Conservation (phyloP, 2,113 vertebrate genomes). For the Corvus hawaiiensis region DNA sequence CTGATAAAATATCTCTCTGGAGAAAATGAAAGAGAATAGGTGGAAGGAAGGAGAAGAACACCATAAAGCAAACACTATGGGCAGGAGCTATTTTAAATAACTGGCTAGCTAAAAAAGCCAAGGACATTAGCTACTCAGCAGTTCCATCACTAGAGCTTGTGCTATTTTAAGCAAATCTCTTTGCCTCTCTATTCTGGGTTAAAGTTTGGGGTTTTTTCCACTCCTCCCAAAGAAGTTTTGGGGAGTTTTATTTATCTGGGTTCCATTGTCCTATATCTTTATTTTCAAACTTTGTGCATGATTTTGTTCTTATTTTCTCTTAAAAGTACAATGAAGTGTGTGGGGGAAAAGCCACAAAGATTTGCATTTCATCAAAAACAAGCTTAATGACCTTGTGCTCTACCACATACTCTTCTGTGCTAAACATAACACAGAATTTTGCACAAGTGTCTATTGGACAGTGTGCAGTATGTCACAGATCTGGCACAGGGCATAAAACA, state of each 20-base stretch:
- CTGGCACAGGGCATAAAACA: neutral
- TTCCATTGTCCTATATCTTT: neutral
- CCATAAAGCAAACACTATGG: conserved; percentile 59
- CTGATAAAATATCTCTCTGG: conserved; percentile 45
- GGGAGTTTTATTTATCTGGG: neutral
- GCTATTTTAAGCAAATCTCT: conserved; percentile 58
- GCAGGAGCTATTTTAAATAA: conserved; percentile 68
- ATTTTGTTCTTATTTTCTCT: neutral
- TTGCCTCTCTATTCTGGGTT: neutral
- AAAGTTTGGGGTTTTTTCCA: conserved; percentile 54
- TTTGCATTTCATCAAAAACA: neutral
- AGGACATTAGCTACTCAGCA: conserved; percentile 68
- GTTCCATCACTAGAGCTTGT: conserved; percentile 42
- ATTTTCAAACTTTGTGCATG: neutral
- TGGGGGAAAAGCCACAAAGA: neutral
- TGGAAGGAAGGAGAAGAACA: conserved; percentile 47
- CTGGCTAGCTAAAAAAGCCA: conserved; percentile 59
- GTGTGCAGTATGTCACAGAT: neutral
- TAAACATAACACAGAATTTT: neutral
- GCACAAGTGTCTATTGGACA: neutral
- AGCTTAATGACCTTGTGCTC: neutral
- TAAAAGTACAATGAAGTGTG: neutral
- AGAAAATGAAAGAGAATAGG: conserved; percentile 45
- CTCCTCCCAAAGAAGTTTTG: neutral
- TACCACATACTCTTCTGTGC: neutral